Base-by-base conservation (phyloP, 2,113 vertebrate species). In the Microcebus murinus region DNA sequence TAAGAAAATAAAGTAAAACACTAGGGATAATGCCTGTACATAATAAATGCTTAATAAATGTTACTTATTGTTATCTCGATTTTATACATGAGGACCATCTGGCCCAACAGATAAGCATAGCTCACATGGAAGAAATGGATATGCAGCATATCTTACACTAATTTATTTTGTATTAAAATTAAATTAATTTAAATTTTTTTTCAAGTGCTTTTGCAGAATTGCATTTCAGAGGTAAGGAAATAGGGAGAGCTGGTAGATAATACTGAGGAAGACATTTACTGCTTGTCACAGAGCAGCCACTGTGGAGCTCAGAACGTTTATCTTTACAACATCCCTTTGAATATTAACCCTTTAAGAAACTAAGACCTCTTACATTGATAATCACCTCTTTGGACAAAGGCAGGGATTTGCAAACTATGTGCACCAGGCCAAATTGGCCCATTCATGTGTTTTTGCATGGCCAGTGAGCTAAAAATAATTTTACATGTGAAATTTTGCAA, bases 41-140 rank as follows among this genome's bases (percentile, higher is more conserved):
- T 61, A 77, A 87, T 85, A 97, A 90, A 92, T 84, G 76, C 34
- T 88, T 93, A 94, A 93, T 81, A 96, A 63, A 90, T 81, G 36
- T 82, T 94, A 71, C 48, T 96, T 87, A 82, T 48, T 82, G 36
- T 61, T 67, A 48, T 87, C 73, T 87, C 48, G 17, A 71, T 91
- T 91, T 94, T 92, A 55, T 92, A 85, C 31, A 39, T 20, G 34
- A 89, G 42, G 48, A 63, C n/a, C 42, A 87, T 95, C 36, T 94
- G 71, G 34, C 73, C 93, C 82, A 63, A 91, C 20, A 86, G 85
- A 93, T 82, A 96, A 90, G 65, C 65, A 61, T 27, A 74, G 65
- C 17, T 65, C 39, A 39, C n/a, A 36, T 74, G 71, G 18, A 94
- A 77, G 76, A 94, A 90, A 70, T 68, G 15, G 52, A 93, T 79